Evolutionary conservation across 2,797 vertebrate genomes (phyloP).

Genomic region (Enteromius trimaculatus): DNA sequence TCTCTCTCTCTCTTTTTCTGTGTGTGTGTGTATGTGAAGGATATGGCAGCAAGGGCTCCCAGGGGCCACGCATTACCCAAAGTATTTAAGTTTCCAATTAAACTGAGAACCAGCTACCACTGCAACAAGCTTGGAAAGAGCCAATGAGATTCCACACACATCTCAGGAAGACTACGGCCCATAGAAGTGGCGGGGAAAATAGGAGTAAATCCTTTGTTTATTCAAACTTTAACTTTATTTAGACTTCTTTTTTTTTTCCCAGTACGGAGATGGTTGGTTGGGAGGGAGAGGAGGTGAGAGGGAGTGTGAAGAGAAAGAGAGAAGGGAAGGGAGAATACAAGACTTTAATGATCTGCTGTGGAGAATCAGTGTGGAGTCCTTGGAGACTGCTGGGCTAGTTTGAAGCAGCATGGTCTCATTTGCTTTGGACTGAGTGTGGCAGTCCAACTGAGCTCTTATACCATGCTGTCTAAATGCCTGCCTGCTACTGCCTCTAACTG

Average conservation of each 20-base stretch:
- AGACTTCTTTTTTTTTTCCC: conserved; percentile 2
- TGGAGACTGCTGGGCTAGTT: conserved; percentile 73
- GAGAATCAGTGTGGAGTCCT: conserved; percentile 83
- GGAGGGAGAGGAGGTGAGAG: conserved; percentile 11
- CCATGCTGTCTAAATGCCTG: conserved; percentile 61
- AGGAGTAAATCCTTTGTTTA: conserved; percentile 82
- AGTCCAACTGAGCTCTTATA: conserved; percentile 74
- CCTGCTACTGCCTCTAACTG: conserved; percentile 29
- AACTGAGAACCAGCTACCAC: conserved; percentile 82
- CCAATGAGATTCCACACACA: conserved; percentile 17
- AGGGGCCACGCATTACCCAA: conserved; percentile 87
- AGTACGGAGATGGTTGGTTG: neutral
- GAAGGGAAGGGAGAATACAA: conserved; percentile 59
- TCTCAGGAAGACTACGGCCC: conserved; percentile 64
- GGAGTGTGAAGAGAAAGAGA: conserved; percentile 72
- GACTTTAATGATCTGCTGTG: conserved; percentile 89
- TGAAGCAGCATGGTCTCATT: conserved; percentile 80
- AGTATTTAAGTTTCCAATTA: conserved; percentile 99
- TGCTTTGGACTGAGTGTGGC: conserved; percentile 81
- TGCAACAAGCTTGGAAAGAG: conserved; percentile 68
- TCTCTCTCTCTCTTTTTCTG: neutral
- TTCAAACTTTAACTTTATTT: conserved; percentile 91
- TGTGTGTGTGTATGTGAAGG: conserved; percentile 80
- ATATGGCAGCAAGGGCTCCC: conserved; percentile 94
- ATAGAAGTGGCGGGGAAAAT: conserved; percentile 36